These are phyloP conservation scores for Sarcophaga subvicina DNA, from an alignment of 2,888 invertebrate genomes.

Conservation along the genomic window DNA sequence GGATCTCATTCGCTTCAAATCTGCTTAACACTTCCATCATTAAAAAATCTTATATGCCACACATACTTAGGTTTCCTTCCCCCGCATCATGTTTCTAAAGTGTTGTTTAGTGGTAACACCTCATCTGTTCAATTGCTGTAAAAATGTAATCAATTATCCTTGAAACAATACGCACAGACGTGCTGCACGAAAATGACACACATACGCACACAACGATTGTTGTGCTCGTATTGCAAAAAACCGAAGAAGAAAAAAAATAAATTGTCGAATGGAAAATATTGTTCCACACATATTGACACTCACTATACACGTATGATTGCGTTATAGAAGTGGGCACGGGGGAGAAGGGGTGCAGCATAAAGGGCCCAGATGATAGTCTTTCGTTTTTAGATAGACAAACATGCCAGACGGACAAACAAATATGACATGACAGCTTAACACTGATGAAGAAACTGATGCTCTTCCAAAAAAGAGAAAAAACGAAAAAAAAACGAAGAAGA, in stretches of 20 bases:
- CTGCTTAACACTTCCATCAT: no score
- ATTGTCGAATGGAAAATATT: neutral
- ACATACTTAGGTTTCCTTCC: neutral
- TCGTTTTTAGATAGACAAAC: neutral
- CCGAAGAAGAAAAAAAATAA: slow-evolving; percentile 19
- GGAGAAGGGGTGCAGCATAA: no score
- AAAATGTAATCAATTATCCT: slow-evolving; percentile 71
- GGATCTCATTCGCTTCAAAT: no score
- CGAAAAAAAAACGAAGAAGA: no score
- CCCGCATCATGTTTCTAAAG: slow-evolving; percentile 2
- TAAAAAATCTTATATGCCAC: no score
- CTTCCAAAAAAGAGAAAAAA: no score
- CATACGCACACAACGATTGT: neutral
- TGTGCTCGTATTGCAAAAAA: neutral
- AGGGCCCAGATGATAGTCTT: neutral
- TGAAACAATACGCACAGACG: slow-evolving; percentile 71
- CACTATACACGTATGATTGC: neutral
- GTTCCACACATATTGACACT: neutral
- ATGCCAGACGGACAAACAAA: slow-evolving; percentile 31
- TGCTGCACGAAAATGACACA: slow-evolving; percentile 38
- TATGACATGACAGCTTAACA: slow-evolving; percentile 57
- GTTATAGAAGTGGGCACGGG: neutral
- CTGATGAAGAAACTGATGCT: slow-evolving; percentile 42
- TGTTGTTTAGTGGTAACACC: slow-evolving; percentile 63
- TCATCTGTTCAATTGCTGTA: slow-evolving; percentile 70